Evolutionary conservation across 2,888 invertebrate species (phyloP), one percentile per base, ranked within the genome.

Genomic region (Philhelius pedissequus): DNA sequence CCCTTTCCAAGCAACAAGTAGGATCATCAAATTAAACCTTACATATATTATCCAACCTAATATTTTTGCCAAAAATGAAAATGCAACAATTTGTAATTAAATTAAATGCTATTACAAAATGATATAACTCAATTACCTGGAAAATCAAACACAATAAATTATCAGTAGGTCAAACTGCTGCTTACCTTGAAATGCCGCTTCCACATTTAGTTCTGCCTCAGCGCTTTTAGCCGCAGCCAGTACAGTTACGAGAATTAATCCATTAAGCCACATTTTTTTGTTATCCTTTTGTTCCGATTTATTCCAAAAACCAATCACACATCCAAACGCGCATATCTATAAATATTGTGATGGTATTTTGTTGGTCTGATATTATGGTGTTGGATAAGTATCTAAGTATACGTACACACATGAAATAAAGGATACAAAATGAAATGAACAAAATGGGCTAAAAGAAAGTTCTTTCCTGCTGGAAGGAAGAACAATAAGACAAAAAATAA

Each of bases 161-260:
- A 64, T 13, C 48, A 48, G 30, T 32, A 56, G 56, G 35, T 35
- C 48, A 48, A 48, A 48, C 7, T 48, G 13, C 2, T 38, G 18
- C 79, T 87, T 91, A 94, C 94, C 94, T 93, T 94, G 94, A 89
- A 94, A 94, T 84, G 94, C 94, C 69, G 94, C 94, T 89, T 94
- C 94, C 87, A 93, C 89, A 66, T 89, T 89, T 76, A 90, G 87
- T 87, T 91, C 91, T 74, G 90, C 88, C 86, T 91, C 91, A 83
- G 89, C 88, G 88, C 89, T 89, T 88, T 88, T 90, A 82, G 88
- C 89, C 75, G 87, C 88, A 86, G 89, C 88, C 89, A 89, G 87
- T 88, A 90, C 86, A 87, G 89, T 87, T 81, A 90, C 87, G 87
- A 89, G 86, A 69, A 90, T 89, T 87, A 90, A 89, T 87, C 89